phyloP scores from a whole-genome alignment of 2,888 invertebrate species.

The Drosophila multiciliata region DNA sequence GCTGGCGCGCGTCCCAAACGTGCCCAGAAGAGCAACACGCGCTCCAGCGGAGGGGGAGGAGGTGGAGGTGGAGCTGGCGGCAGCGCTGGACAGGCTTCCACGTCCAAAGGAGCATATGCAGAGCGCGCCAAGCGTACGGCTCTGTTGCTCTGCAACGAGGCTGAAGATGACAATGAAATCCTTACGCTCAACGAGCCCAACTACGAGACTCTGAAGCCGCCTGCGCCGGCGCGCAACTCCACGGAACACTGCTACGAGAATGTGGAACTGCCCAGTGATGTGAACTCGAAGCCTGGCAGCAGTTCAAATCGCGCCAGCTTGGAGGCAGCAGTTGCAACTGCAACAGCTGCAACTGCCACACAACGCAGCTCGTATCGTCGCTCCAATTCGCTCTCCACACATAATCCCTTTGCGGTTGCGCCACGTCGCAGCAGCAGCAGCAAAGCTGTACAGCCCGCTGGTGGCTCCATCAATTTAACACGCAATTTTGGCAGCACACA shows the following conservation, averaged over 20 bases:
- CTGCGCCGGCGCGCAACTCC: conserved; percentile 60
- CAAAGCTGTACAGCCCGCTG: conserved; percentile 64
- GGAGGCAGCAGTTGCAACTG: conserved; percentile 37
- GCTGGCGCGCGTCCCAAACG: conserved; percentile 76
- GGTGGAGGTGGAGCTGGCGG: conserved; percentile 15
- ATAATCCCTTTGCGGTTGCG: conserved; percentile 77
- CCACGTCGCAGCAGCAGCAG: conserved; percentile 70
- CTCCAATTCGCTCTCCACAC: conserved; percentile 81
- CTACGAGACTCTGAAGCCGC: conserved; percentile 84
- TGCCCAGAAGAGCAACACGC: conserved; percentile 66
- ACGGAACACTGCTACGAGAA: conserved; percentile 71
- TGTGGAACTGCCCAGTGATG: conserved; percentile 58
- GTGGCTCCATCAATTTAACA: conserved; percentile 79
- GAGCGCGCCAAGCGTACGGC: conserved; percentile 82
- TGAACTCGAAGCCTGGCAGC: conserved; percentile 45
- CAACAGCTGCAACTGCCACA: conserved; percentile 23
- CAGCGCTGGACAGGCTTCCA: conserved; percentile 32
- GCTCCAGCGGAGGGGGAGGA: conserved; percentile 49
- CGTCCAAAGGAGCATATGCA: conserved; percentile 54
- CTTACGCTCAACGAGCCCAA: conserved; percentile 83
- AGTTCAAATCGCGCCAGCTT: conserved; percentile 77
- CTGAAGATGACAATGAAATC: conserved; percentile 82
- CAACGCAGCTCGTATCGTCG: conserved; percentile 76
- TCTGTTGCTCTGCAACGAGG: conserved; percentile 79
- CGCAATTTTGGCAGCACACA: conserved; percentile 85